phyloP scores from a whole-genome alignment of 2,113 vertebrate genomes.

The Lonchura striata region DNA sequence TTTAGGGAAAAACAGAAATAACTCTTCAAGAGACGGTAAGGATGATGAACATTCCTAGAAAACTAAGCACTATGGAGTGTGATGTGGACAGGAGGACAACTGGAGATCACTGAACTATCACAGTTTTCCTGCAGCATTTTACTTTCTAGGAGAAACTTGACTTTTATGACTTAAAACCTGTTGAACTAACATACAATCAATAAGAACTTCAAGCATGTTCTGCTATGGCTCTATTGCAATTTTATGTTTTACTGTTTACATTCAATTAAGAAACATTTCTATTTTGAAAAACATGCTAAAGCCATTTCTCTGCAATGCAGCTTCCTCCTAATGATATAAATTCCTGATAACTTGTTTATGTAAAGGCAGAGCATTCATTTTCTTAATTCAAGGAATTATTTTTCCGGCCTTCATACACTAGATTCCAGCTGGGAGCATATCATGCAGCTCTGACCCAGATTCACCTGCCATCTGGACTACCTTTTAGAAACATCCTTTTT shows the following conservation, averaged over 20 bases:
- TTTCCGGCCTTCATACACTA: neutral
- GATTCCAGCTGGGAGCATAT: neutral
- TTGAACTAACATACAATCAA: neutral
- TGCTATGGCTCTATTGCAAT: neutral
- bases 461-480: conserved; percentile 23
- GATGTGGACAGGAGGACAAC: neutral
- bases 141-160: neutral
- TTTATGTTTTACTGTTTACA: neutral
- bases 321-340: neutral
- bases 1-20: neutral
- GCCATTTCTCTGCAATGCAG: neutral
- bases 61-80: neutral
- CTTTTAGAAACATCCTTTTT: neutral
- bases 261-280: neutral
- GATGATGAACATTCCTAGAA: neutral
- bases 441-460: conserved; percentile 27
- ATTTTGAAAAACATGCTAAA: neutral
- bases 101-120: neutral
- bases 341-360: neutral
- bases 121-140: neutral
- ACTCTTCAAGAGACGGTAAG: neutral
- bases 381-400: neutral
- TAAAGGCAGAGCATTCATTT: neutral
- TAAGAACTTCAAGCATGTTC: neutral
- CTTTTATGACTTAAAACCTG: neutral